These are phyloP conservation scores for Oreohelix idahoensis DNA, from an alignment of 1,140 invertebrate species.

Conservation along the genomic window DNA sequence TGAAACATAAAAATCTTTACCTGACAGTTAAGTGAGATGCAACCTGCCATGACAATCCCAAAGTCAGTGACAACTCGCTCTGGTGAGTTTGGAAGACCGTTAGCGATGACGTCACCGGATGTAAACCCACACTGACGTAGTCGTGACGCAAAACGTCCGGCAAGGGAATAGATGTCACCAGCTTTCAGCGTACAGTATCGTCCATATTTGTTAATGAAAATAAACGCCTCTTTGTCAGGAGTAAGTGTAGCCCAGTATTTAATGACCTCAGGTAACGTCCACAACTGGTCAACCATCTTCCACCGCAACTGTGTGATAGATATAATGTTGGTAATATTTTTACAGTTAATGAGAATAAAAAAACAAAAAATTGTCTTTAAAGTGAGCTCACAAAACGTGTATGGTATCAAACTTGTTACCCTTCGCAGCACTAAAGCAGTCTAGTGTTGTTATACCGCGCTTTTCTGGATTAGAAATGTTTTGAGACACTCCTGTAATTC, in stretches of 20 bases:
- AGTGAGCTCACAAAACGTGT: too few species aligned
- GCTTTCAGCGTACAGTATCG: not conserved
- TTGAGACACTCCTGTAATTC: too few species aligned
- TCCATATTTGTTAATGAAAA: conserved; percentile 11
- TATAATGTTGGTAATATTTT: too few species aligned
- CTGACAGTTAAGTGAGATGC: conserved; percentile 8
- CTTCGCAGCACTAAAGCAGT: too few species aligned
- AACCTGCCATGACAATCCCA: conserved; percentile 10
- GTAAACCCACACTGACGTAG: not conserved
- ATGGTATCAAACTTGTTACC: too few species aligned
- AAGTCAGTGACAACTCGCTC: conserved; percentile 19
- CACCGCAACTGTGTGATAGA: not conserved
- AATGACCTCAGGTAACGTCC: not conserved
- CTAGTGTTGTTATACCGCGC: too few species aligned
- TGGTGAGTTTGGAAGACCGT: conserved; percentile 10
- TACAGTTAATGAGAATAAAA: too few species aligned
- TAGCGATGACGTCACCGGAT: conserved; percentile 12
- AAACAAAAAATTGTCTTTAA: too few species aligned
- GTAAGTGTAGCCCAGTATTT: not conserved
- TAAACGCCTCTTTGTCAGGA: not conserved
- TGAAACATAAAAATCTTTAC: not conserved
- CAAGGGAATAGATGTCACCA: not conserved
- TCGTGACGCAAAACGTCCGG: not conserved
- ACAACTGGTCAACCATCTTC: not conserved
- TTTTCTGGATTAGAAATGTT: too few species aligned